Evolutionary conservation across 2,888 invertebrate species (phyloP), one percentile per base, ranked within the genome.

Genomic region (Trichopoda pennipes): DNA sequence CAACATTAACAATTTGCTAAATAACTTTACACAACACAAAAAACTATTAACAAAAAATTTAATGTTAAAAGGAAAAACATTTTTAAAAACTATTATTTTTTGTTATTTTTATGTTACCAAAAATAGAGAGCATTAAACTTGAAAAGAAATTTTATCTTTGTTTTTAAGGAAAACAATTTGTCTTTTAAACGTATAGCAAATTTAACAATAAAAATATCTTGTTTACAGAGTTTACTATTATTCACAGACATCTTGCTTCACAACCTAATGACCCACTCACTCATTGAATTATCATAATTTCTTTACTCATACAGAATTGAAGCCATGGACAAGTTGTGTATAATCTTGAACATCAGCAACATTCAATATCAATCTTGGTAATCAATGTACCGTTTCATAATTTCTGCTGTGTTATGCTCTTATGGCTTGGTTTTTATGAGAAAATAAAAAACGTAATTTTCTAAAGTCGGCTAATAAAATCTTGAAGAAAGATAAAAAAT

Each of bases 251-350:
- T n/a, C 28, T 64, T 53, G 53, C 56, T 70, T 53, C 21, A 44
- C 78, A 79, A 82, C 82, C 82, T 76, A 79, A 79, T 82, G 79
- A 82, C 82, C 79, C 82, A 82, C 79, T 82, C 63, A 56, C 70
- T 77, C 49, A 66, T 58, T 66, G 69, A 81, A 76, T 73, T 75
- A 68, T 68, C 79, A 75, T 75, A 75, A 76, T 79, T 75, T 79
- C 49, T 42, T 68, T 69, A 44, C 28, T 63, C 82, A 58, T 75
- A 56, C 68, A 63, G 66, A 79, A 74, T 56, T 72, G 53, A 63
- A 70, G 21, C 64, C 42, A 60, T 58, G 53, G 17, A 61, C 72
- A 42, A 19, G 19, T 44, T 76, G 70, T 60, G 60, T 72, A n/a
- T 32, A 77, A 21, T 58, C 44, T 47, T 55, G 28, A 69, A 28